Conservation (phyloP, 2,888 invertebrate genomes). For the Tanypteryx hageni region DNA sequence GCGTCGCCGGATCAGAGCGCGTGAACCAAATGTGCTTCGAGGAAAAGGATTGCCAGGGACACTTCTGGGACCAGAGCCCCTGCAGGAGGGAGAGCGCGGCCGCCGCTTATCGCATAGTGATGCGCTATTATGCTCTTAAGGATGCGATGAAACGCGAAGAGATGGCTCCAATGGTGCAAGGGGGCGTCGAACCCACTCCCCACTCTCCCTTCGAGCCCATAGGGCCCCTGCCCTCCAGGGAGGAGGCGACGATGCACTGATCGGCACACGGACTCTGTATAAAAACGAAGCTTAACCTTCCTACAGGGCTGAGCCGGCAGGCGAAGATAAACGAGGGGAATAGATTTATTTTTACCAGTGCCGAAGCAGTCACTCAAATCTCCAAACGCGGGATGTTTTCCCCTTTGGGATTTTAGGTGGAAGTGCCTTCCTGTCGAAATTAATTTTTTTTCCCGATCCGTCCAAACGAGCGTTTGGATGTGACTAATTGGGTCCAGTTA, state of each 20-base stretch:
- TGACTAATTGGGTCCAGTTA: no score
- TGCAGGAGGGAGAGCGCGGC: slow-evolving; percentile 81
- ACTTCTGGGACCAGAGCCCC: slow-evolving; percentile 85
- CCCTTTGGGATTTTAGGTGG: no score
- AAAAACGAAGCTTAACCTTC: no score
- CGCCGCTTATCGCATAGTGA: slow-evolving; percentile 75
- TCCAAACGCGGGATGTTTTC: no score
- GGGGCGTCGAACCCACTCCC: neutral
- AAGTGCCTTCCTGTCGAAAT: no score
- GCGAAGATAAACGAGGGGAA: no score
- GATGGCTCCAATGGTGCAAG: neutral
- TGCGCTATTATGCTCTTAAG: slow-evolving; percentile 68
- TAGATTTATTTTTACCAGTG: no score
- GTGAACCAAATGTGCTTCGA: slow-evolving; percentile 83
- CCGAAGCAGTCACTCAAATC: no score
- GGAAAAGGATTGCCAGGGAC: slow-evolving; percentile 82
- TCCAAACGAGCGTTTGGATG: no score
- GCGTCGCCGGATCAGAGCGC: slow-evolving; percentile 77
- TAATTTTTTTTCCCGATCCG: no score
- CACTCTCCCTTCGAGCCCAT: neutral
- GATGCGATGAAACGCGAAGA: slow-evolving; percentile 2
- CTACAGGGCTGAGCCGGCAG: no score
- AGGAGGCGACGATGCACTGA: neutral
- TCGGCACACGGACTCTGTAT: neutral
- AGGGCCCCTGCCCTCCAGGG: slow-evolving; percentile 27